Evolutionary conservation across 1,140 invertebrate genomes (phyloP).

Genomic region (Heliconius nattereri): DNA sequence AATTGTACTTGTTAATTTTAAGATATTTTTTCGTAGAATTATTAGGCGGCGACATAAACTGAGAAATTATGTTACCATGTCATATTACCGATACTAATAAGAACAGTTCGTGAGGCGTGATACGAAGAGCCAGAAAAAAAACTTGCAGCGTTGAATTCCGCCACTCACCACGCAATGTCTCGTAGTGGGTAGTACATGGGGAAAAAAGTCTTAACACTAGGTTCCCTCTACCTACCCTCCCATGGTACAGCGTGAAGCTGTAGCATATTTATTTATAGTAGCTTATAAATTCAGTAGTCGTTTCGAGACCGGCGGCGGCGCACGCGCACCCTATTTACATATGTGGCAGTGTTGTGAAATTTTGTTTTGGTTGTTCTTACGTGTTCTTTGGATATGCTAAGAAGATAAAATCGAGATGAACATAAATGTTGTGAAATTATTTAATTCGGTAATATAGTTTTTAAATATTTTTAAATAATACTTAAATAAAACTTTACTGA

Average conservation of each 20-base stretch:
- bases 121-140: no score
- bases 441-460: constrained; percentile 16
- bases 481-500: no score
- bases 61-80: no score
- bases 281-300: constrained; percentile 34
- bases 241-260: neutral
- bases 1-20: no score
- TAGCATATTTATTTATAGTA: constrained; percentile 46
- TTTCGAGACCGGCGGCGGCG: constrained; percentile 36
- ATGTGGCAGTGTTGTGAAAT: constrained; percentile 36
- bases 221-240: neutral
- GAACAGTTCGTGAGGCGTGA: no score
- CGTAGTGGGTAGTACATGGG: neutral
- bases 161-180: no score
- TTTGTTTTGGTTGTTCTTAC: neutral
- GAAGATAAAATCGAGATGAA: constrained; percentile 12
- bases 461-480: no score
- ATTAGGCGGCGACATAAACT: no score
- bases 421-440: neutral
- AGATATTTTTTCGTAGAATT: no score
- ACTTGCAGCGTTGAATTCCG: no score
- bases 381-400: constrained; percentile 29
- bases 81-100: no score
- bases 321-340: constrained; percentile 37
- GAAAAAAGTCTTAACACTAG: neutral